These are phyloP conservation scores for Poeciliopsis gracilis DNA, from an alignment of 2,797 vertebrate species.

Conservation along the genomic window DNA sequence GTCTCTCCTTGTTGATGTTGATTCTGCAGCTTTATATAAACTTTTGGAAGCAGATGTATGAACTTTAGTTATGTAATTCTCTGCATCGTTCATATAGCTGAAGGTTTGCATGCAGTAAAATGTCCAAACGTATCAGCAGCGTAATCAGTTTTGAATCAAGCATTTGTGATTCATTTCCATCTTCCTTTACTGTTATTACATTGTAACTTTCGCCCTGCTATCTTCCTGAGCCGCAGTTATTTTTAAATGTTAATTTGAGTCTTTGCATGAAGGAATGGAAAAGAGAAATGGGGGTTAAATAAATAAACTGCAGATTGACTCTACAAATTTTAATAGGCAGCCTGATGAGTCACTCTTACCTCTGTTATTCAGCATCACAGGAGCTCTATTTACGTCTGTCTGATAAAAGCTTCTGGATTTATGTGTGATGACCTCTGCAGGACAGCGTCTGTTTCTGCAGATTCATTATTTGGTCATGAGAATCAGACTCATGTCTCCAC, in stretches of 20 bases:
- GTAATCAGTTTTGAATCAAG: not conserved
- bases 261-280: not conserved
- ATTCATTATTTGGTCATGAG: not conserved
- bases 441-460: not conserved
- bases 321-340: constrained; percentile 37
- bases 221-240: not conserved
- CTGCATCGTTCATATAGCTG: not conserved
- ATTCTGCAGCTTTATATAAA: not conserved
- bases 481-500: not conserved
- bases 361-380: constrained; percentile 32
- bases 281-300: constrained; percentile 1
- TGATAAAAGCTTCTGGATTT: constrained; percentile 17
- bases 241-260: constrained; percentile 1
- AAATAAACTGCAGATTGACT: constrained; percentile 22
- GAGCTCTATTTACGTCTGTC: constrained; percentile 33
- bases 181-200: not conserved
- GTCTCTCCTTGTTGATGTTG: not conserved
- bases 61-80: not conserved
- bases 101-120: not conserved
- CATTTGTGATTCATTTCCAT: not conserved
- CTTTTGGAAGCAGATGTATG: not conserved
- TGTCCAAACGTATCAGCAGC: not conserved
- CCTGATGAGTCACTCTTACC: constrained; percentile 36
- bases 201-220: not conserved
- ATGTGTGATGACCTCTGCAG: constrained; percentile 16